These are phyloP conservation scores for Venusia cambrica DNA, from an alignment of 2,888 invertebrate genomes.

Conservation along the genomic window DNA sequence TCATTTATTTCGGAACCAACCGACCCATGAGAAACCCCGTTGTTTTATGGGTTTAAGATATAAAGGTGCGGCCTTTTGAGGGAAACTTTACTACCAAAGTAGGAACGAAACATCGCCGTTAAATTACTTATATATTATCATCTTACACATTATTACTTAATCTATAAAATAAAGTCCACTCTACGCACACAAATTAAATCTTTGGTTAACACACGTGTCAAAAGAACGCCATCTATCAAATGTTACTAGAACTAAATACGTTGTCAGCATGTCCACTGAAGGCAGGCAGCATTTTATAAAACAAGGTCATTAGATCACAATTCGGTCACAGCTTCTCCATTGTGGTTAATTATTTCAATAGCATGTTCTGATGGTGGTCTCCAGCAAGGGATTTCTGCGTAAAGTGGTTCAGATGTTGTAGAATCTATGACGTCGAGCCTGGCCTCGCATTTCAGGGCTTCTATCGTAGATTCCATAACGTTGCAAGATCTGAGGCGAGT, in stretches of 20 bases:
- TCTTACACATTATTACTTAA: conserved; percentile 22
- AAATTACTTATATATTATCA: conserved; percentile 23
- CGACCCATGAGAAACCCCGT: no score
- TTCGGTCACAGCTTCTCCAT: conserved; percentile 75
- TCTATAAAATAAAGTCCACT: conserved; percentile 26
- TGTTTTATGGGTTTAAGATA: no score
- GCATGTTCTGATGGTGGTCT: conserved; percentile 72
- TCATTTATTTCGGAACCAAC: no score
- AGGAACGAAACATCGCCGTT: conserved; percentile 4
- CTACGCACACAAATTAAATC: conserved; percentile 36
- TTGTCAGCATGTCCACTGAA: conserved; percentile 4
- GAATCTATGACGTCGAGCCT: conserved; percentile 62
- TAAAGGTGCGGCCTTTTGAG: no score
- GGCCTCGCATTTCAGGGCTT: conserved; percentile 70
- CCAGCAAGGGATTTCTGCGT: conserved; percentile 85
- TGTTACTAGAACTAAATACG: conserved; percentile 25
- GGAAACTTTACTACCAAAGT: no score
- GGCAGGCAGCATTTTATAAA: conserved; percentile 1
- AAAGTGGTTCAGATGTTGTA: conserved; percentile 80
- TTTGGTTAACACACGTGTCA: conserved; percentile 29
- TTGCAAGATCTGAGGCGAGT: conserved; percentile 47
- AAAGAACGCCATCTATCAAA: conserved; percentile 50
- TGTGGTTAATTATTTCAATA: conserved; percentile 63
- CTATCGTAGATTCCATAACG: conserved; percentile 64
- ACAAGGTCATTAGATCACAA: conserved; percentile 57